These are phyloP conservation scores for Acanthurus lineatus DNA, from an alignment of 2,797 vertebrate genomes.

Conservation along the genomic window DNA sequence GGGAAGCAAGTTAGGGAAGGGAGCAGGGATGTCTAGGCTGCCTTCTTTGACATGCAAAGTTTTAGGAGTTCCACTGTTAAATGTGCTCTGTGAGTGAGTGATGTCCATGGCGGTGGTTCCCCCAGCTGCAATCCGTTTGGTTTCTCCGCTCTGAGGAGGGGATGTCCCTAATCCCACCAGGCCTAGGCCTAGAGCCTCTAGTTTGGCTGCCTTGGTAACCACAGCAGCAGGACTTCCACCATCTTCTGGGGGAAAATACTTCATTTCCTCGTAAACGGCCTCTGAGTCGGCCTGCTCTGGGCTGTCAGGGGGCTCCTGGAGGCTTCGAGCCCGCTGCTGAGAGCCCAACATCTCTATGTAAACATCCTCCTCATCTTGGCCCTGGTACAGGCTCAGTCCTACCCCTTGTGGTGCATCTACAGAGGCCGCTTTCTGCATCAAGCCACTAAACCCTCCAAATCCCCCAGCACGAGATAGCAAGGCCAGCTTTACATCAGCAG, in stretches of 20 bases:
- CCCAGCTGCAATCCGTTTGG: constrained; percentile 74
- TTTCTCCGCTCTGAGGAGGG: constrained; percentile 83
- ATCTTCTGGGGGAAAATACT: constrained; percentile 90
- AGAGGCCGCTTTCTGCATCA: constrained; percentile 84
- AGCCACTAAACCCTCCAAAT: constrained; percentile 76
- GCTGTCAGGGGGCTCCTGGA: constrained; percentile 84
- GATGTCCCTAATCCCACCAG: constrained; percentile 70
- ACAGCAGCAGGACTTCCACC: constrained; percentile 60
- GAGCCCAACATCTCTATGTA: constrained; percentile 97
- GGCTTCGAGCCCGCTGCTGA: constrained; percentile 78
- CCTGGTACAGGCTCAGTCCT: constrained; percentile 80
- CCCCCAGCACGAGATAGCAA: constrained; percentile 82
- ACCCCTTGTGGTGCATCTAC: constrained; percentile 84
- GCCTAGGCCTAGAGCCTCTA: constrained; percentile 72
- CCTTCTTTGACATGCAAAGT: constrained; percentile 82
- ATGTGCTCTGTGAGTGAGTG: constrained; percentile 43
- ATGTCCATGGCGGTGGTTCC: constrained; percentile 59
- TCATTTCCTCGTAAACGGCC: constrained; percentile 99
- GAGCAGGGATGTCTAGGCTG: constrained; percentile 93
- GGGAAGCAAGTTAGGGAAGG: constrained; percentile 95
- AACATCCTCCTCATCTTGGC: constrained; percentile 90
- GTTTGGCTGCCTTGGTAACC: constrained; percentile 73
- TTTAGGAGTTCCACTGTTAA: constrained; percentile 49
- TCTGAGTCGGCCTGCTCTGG: constrained; percentile 89
- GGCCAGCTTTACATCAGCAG: constrained; percentile 86